Evolutionary conservation across 2,888 invertebrate genomes (phyloP), one percentile per base, ranked within the genome.

Genomic region (Cinara cedri): DNA sequence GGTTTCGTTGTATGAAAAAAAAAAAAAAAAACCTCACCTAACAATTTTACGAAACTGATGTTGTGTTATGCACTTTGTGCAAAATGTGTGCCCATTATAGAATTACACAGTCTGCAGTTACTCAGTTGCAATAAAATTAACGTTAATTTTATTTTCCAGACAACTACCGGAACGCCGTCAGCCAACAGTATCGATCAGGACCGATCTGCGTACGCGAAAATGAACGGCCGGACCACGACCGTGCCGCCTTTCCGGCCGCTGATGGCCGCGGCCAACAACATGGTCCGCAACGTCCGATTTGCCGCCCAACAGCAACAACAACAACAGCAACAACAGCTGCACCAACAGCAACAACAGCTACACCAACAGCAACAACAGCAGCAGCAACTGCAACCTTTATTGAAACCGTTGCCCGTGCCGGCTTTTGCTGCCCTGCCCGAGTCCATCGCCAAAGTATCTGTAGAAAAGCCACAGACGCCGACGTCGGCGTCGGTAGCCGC

Each of bases 201-300:
- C 34, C 46, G 76, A 3, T 68, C 76, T 10, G 68, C 57, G 19
- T 78, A 78, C 42, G 76, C 76, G 14, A 78, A 78, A 42, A 78
- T 78, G 76, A 78, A 68, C 34, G 68, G 88, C 86, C 86, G 87
- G 87, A 86, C 86, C 34, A 62, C 89, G 86, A 89, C 89, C 11
- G 90, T 94, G 11, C 94, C 94, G 49, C 91, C 93, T 0, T 94
- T 94, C 86, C 92, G 89, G 84, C 94, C 94, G 0, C 88, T 94
- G 82, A 93, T 93, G 62, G 89, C 91, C 34, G 90, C 89, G 10
- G 85, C 86, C 34, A 87, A 89, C 78, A 86, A 87, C 84, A 88
- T 88, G 42, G 85, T 88, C 65, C 89, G 89, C 44, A 81, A 75
- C 49, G 82, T 72, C 51, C 71, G 72, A 49, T 66, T 81, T 68